Base-by-base conservation (phyloP, 1,140 invertebrate genomes). In the Drosophila oshimai region DNA sequence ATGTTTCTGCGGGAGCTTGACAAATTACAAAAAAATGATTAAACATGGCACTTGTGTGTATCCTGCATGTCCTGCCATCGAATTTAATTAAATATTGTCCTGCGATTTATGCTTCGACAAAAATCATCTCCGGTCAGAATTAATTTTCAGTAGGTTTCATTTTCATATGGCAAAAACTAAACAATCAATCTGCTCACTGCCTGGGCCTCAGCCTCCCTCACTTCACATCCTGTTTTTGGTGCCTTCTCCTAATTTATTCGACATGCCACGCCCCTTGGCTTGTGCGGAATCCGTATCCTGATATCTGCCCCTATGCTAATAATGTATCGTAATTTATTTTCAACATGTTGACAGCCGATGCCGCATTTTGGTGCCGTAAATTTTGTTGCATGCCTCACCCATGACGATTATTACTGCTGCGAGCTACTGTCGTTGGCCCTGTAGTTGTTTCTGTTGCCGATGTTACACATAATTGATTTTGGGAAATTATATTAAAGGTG, bases 21-120 rank as follows among this genome's bases (percentile, higher is more conserved):
- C 79, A 83, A 83, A 83, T 84, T 83, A 65, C 77, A 74, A 78
- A 84, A 84, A 74, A 84, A 84, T 84, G 57, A 83, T 83, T 84
- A 83, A 83, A 77, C 73, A 77, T 83, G 78, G 61, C 73, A 81
- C 77, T 83, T 77, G 76, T 76, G 53, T 37, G 36, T 67, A 13
- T 50, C 53, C 53, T 49, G 26, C 49, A 24, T 34, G 45, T 79
- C 61, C 26, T 51, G 39, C 39, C 68, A 76, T 72, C 55, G 39
- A 55, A 57, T 76, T 76, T 72, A 81, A 81, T 81, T 81, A 76
- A 81, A 81, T 73, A 61, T 37, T 72, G 41, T 54, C 2, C 51
- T 47, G 7, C 13, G 17, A 31, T 18, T 47, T 47, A 29, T 54
- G 49, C 17, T 37, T 54, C n/a, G 47, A 46, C 31, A 57, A 46